These are phyloP conservation scores for Thunnus albacares DNA, from an alignment of 2,797 vertebrate species.

Conservation along the genomic window DNA sequence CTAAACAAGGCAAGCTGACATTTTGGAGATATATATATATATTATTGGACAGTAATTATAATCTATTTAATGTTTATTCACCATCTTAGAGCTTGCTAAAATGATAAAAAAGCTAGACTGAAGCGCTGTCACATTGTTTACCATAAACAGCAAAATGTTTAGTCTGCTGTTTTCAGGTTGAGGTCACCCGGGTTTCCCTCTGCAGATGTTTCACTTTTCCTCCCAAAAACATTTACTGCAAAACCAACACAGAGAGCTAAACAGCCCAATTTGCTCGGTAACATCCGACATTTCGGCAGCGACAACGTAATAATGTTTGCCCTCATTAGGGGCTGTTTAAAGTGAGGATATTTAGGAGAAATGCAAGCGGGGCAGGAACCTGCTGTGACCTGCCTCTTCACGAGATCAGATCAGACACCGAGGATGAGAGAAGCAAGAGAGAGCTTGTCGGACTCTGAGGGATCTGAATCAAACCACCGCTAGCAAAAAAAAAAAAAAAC, in stretches of 20 bases:
- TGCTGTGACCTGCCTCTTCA: conserved; percentile 57
- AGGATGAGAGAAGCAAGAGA: conserved; percentile 28
- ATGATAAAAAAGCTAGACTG: not conserved
- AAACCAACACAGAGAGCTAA: not conserved
- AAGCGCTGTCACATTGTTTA: not conserved
- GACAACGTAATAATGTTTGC: not conserved
- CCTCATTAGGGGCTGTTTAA: conserved; percentile 24
- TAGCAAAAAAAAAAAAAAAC: not conserved
- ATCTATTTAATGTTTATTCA: not conserved
- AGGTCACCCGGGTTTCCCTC: not conserved
- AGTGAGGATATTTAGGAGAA: conserved; percentile 22
- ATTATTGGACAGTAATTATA: not conserved
- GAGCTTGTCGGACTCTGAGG: conserved; percentile 41
- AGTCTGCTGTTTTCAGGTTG: not conserved
- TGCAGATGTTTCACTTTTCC: not conserved
- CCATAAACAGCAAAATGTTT: not conserved
- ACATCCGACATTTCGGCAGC: not conserved
- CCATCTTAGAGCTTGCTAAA: not conserved
- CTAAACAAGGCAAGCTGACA: not conserved
- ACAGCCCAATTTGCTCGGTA: not conserved
- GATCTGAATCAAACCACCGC: conserved; percentile 7
- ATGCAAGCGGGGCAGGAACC: conserved; percentile 25
- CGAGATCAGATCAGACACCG: conserved; percentile 42
- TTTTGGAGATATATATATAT: no score
- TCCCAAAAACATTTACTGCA: not conserved